phyloP scores from a whole-genome alignment of 2,888 invertebrate genomes.

The Nomada ferruginata region DNA sequence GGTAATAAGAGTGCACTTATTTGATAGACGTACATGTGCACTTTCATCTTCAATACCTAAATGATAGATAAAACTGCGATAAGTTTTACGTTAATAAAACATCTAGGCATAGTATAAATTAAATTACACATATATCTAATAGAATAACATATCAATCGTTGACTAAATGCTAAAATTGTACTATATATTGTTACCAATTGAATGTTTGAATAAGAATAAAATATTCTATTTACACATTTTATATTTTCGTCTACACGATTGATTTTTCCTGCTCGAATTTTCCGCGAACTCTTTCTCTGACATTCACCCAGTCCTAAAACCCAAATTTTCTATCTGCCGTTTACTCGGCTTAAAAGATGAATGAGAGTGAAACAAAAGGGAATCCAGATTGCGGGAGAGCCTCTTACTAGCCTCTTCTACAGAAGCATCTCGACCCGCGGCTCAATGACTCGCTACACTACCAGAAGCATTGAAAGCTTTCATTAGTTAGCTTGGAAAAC shows the following conservation, averaged over 20 bases:
- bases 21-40: no score
- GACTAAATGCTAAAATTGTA: no score
- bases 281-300: neutral
- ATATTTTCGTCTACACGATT: neutral
- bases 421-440: slow-evolving; percentile 41
- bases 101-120: no score
- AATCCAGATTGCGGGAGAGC: slow-evolving; percentile 44
- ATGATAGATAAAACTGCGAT: no score
- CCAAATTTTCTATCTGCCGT: slow-evolving; percentile 24
- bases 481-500: slow-evolving; percentile 25
- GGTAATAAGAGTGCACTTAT: no score
- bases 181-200: no score
- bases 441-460: slow-evolving; percentile 42
- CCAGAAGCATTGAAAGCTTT: slow-evolving; percentile 37
- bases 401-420: slow-evolving; percentile 36
- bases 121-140: no score
- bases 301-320: neutral
- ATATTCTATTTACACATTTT: neutral
- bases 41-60: no score
- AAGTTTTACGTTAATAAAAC: no score
- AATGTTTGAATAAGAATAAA: neutral
- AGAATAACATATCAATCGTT: no score
- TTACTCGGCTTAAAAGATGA: slow-evolving; percentile 45
- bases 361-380: slow-evolving; percentile 40
- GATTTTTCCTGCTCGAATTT: neutral